Conservation (phyloP, 2,113 vertebrate genomes). For the Eretmochelys imbricata region DNA sequence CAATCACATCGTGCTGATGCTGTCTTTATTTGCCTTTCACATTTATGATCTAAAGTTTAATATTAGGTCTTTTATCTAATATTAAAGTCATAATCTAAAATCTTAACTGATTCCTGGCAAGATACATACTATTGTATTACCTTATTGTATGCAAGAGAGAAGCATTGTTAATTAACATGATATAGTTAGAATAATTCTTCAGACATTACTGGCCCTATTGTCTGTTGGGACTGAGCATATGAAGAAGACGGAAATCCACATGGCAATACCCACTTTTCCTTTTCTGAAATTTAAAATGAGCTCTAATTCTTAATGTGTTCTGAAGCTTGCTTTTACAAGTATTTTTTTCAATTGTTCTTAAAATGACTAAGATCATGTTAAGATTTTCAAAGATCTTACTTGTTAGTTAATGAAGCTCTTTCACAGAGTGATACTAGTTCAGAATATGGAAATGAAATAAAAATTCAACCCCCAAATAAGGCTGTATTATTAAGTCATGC, state of each 20-base stretch:
- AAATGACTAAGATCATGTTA: not conserved
- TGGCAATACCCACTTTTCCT: not conserved
- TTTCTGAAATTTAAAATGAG: not conserved
- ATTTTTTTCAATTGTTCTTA: not conserved
- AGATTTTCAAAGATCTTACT: not conserved
- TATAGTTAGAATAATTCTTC: not conserved
- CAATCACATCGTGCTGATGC: not conserved
- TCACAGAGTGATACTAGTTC: not conserved
- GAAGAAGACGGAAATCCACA: not conserved
- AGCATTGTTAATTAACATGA: not conserved
- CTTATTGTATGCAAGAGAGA: not conserved
- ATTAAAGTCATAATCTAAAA: not conserved
- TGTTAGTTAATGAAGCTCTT: not conserved
- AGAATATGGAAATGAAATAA: not conserved
- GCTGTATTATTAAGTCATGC: not conserved
- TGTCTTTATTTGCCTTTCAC: not conserved
- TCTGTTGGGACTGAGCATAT: not conserved
- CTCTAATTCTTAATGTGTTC: not conserved
- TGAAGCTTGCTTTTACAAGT: not conserved
- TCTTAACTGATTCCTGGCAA: not conserved
- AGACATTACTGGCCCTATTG: not conserved
- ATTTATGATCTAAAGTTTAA: not conserved
- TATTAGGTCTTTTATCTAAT: not conserved
- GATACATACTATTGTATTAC: not conserved
- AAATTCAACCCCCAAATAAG: not conserved